phyloP scores from a whole-genome alignment of 2,888 invertebrate species.

The Dermolepida albohirtum region DNA sequence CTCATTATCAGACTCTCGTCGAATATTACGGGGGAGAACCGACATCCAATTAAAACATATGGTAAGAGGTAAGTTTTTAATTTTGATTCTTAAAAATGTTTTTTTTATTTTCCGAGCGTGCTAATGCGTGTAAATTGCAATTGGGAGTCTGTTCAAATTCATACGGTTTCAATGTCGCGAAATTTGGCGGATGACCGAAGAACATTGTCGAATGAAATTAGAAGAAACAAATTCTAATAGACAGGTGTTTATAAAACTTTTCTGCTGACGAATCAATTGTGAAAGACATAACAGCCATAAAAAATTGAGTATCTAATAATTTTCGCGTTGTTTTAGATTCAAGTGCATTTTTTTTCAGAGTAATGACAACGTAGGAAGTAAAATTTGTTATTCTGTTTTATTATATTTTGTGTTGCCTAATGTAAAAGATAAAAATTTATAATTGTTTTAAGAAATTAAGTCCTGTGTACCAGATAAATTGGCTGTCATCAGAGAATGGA shows the following conservation, averaged over 20 bases:
- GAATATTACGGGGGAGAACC: conserved; percentile 79
- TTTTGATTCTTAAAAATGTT: conserved; percentile 26
- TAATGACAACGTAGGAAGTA: too few relatives aligned
- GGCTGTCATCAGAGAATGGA: too few relatives aligned
- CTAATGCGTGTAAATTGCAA: conserved; percentile 94
- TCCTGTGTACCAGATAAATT: too few relatives aligned
- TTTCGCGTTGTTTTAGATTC: too few relatives aligned
- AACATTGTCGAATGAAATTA: conserved; percentile 69
- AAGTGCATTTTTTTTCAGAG: too few relatives aligned
- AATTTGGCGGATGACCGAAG: conserved; percentile 87
- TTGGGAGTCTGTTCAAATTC: conserved; percentile 96
- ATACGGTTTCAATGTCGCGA: conserved; percentile 98
- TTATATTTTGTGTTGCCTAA: too few relatives aligned
- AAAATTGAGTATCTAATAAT: background rate
- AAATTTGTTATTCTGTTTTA: too few relatives aligned
- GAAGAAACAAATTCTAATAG: conserved; percentile 51
- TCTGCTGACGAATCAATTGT: background rate
- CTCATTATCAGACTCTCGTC: conserved; percentile 94
- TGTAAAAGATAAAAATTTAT: too few relatives aligned
- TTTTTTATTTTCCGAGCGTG: conserved; percentile 78
- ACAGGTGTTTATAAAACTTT: conserved; percentile 36
- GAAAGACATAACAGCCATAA: background rate
- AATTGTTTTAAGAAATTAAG: too few relatives aligned
- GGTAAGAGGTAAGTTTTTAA: conserved; percentile 68
- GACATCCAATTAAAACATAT: conserved; percentile 87